Conservation (phyloP, 2,113 vertebrate genomes). For the Poicephalus gulielmi region DNA sequence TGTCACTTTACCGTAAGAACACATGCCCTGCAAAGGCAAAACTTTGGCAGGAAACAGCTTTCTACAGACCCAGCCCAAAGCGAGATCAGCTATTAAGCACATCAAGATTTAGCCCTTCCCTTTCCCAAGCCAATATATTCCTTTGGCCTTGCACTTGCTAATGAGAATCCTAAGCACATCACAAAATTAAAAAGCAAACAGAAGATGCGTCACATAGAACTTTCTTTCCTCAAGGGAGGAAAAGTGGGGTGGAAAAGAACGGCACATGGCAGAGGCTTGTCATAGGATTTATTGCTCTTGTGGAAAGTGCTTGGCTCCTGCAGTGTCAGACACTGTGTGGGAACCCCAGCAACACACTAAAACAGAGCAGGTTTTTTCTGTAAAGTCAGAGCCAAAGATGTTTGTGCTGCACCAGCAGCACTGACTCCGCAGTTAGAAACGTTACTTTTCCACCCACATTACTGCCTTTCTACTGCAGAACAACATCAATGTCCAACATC, state of each 20-base stretch:
- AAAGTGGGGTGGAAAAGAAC: background rate
- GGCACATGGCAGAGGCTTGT: background rate
- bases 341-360: background rate
- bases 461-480: background rate
- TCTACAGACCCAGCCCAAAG: background rate
- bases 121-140: background rate
- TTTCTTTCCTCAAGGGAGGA: background rate
- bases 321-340: background rate
- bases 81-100: background rate
- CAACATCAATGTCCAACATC: background rate
- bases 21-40: background rate
- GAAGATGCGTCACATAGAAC: background rate
- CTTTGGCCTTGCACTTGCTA: background rate
- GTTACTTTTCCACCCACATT: background rate
- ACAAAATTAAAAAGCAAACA: background rate
- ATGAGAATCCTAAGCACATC: background rate
- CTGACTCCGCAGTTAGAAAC: background rate
- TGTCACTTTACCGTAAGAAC: background rate
- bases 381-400: background rate
- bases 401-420: background rate
- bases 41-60: background rate
- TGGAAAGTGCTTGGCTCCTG: background rate
- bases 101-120: background rate
- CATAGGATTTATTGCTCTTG: background rate
- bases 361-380: background rate